Percentiles rank a stretch among this genome's conserved stretches.
Evolutionary conservation across 1,140 invertebrate genomes (phyloP).

Genomic region (Eurosta solidaginis): DNA sequence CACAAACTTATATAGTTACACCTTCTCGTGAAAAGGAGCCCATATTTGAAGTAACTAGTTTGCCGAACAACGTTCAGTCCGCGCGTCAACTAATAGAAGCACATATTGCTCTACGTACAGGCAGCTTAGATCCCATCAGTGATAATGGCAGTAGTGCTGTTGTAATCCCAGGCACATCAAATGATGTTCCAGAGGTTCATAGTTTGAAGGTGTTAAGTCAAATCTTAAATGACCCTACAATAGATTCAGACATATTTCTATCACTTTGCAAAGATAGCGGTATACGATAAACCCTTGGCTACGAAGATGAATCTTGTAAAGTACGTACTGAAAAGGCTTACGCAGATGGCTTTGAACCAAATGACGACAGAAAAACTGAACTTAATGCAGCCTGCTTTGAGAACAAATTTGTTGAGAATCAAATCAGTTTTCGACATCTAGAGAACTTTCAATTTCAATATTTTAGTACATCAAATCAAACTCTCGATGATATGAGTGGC

Average conservation of each 20-base stretch:
- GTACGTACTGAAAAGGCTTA: not conserved
- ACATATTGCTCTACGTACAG: constrained; percentile 95
- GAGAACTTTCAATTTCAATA: not conserved
- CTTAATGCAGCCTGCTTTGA: not conserved
- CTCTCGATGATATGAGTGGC: not conserved
- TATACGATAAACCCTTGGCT: constrained; percentile 54
- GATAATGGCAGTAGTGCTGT: not conserved
- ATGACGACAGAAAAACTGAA: not conserved
- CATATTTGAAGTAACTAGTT: constrained; percentile 96
- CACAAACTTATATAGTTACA: constrained; percentile 99
- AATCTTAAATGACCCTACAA: constrained; percentile 61
- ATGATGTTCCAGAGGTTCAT: constrained; percentile 45
- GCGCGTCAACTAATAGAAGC: constrained; percentile 96
- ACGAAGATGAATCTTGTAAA: not conserved
- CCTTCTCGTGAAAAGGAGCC: constrained; percentile 97
- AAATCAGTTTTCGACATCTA: not conserved
- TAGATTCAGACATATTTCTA: constrained; percentile 66
- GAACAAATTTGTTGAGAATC: not conserved
- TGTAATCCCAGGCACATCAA: not conserved
- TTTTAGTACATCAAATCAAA: not conserved
- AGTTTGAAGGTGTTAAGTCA: constrained; percentile 47
- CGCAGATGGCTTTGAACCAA: not conserved
- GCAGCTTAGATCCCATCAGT: constrained; percentile 60
- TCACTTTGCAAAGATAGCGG: constrained; percentile 69
- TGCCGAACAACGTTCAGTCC: constrained; percentile 95